Conservation (phyloP, 2,797 vertebrate genomes). For the Mionectes olivaceus region DNA sequence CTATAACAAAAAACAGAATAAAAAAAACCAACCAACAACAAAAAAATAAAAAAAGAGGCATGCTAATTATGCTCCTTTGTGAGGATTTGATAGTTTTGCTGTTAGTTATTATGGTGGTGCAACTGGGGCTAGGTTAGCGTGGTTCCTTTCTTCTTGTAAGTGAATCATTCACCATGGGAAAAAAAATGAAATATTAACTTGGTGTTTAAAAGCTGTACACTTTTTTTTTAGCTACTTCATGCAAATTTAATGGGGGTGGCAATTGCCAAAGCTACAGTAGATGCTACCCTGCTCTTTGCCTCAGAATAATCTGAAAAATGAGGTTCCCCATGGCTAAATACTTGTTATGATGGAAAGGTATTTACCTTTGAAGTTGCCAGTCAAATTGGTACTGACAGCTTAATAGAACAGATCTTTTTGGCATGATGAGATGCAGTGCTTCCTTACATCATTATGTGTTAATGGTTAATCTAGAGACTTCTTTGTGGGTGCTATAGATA, state of each 20-base stretch:
- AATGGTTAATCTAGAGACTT: not conserved
- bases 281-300: not conserved
- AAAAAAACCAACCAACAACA: not conserved
- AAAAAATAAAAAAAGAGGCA: too few relatives aligned
- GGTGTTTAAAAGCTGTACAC: not conserved
- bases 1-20: not conserved
- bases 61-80: not conserved
- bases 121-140: not conserved
- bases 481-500: not conserved
- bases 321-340: not conserved
- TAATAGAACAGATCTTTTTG: not conserved
- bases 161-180: not conserved
- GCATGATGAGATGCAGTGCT: not conserved
- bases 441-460: not conserved
- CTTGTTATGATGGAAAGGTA: not conserved
- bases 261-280: not conserved
- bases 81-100: not conserved
- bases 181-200: constrained; percentile 1
- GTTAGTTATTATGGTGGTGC: not conserved
- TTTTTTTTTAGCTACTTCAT: not conserved
- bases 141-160: not conserved
- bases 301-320: not conserved
- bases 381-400: not conserved
- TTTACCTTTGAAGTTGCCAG: constrained; percentile 6
- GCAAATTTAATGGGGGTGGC: not conserved